Evolutionary conservation across 2,113 vertebrate genomes (phyloP), one percentile per base, ranked within the genome.

Genomic region (Dicaeum eximium): DNA sequence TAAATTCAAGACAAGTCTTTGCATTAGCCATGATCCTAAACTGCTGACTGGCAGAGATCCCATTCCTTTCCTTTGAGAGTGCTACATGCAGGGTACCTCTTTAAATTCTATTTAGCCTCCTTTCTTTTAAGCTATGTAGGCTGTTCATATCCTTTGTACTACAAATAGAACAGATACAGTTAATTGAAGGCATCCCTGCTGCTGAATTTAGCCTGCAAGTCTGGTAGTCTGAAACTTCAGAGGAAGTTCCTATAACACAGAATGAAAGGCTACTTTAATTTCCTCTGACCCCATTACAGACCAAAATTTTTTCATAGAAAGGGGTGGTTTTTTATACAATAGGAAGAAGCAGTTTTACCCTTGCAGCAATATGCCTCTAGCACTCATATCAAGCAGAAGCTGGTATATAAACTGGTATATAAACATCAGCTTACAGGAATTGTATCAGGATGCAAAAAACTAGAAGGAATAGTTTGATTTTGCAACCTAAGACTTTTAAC

Each of bases 141-240:
- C 91, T 93, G 74, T 77, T 94, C 96, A 92, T 97, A 95, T 89
- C 91, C 83, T 97, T 97, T 97, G 95, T 97, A 97, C 97, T 96
- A 97, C 93, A 97, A 97, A 98, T 96, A 98, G 97, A 97, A 97
- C 74, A 83, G 85, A 96, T 96, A 87, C 56, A 97, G 94, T 96
- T 97, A 98, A 98, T 96, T 97, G 97, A 97, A 97, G 97, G 97
- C 93, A 95, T 97, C 96, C 97, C 97, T 93, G 87, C 96, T 97
- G 96, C 95, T 96, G 82, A 95, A 94, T 96, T 94, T 90, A 97
- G 94, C 89, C 73, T 90, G 92, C 72, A 87, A 95, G 91, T 80
- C 91, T 92, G 73, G 67, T 75, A 96, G 95, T 64, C 75, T 96
- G 88, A 96, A 95, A 97, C 96, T 96, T 97, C 95, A 96, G 78